Evolutionary conservation across 2,113 vertebrate genomes (phyloP).

Genomic region (Pardalotus punctatus): DNA sequence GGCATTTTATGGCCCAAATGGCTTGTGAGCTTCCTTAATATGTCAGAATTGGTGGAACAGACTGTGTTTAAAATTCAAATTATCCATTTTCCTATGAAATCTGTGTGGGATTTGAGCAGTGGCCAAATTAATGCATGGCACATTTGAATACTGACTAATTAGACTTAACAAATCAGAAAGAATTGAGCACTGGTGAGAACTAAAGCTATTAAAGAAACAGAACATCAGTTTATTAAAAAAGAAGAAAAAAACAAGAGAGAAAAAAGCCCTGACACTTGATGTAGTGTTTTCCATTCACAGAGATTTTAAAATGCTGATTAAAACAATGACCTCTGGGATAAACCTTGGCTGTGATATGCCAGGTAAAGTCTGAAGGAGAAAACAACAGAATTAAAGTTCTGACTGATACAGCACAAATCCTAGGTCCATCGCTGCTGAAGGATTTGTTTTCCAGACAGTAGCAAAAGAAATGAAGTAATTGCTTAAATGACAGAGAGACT

Average conservation of each 20-base stretch:
- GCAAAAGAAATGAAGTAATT: neutral
- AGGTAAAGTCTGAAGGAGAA: neutral
- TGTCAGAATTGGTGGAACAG: conserved; percentile 2
- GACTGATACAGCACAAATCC: neutral
- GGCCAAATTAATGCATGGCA: conserved; percentile 38
- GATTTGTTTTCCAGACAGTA: neutral
- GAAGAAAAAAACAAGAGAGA: neutral
- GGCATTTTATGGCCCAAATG: neutral
- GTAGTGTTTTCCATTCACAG: neutral
- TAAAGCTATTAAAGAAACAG: neutral
- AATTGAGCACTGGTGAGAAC: neutral
- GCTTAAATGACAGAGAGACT: neutral
- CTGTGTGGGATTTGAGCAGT: conserved; percentile 13
- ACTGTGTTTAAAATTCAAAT: conserved; percentile 36
- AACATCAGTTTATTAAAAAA: neutral
- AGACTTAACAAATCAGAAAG: conserved; percentile 23
- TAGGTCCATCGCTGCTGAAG: neutral
- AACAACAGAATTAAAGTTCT: neutral
- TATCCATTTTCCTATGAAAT: conserved; percentile 29
- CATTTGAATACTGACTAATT: conserved; percentile 31
- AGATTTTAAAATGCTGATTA: neutral
- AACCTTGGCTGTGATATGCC: neutral
- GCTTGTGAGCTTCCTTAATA: neutral
- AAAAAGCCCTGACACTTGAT: neutral
- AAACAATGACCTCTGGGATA: neutral